These are phyloP conservation scores for Bombyx mandarina DNA, from an alignment of 1,140 invertebrate species.

Conservation along the genomic window DNA sequence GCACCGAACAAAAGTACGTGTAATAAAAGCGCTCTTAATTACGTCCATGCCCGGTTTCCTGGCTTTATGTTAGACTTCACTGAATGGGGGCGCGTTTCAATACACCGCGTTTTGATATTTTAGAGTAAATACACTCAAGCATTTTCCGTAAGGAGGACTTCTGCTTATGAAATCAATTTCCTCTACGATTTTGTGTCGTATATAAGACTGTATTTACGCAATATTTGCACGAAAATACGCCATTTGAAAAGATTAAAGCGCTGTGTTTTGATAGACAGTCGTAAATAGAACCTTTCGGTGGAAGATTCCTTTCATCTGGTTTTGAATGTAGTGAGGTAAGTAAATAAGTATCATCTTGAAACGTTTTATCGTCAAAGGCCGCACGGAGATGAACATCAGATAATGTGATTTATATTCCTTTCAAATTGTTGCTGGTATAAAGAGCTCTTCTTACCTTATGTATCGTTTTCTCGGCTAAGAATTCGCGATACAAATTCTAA, in stretches of 20 bases:
- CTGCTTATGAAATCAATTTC: slow-evolving; percentile 21
- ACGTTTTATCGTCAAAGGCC: slow-evolving; percentile 27
- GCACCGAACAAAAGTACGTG: neutral
- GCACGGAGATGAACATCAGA: slow-evolving; percentile 22
- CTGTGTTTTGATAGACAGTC: slow-evolving; percentile 27
- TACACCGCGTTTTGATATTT: slow-evolving; percentile 9
- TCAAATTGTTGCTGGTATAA: slow-evolving; percentile 8
- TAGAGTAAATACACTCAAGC: slow-evolving; percentile 7
- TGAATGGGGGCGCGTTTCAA: slow-evolving; percentile 9
- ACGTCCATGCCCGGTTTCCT: slow-evolving; percentile 2
- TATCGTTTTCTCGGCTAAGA: too few species aligned
- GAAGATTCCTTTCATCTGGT: slow-evolving; percentile 25
- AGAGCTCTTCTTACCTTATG: too few species aligned
- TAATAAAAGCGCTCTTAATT: slow-evolving; percentile 4
- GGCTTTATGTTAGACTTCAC: slow-evolving; percentile 1
- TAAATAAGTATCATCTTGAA: slow-evolving; percentile 28
- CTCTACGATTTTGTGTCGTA: slow-evolving; percentile 14
- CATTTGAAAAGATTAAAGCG: slow-evolving; percentile 33
- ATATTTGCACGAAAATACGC: slow-evolving; percentile 18
- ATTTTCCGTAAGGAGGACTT: slow-evolving; percentile 9
- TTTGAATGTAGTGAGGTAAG: slow-evolving; percentile 19
- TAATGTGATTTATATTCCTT: slow-evolving; percentile 23
- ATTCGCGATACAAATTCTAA: too few species aligned
- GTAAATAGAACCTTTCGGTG: slow-evolving; percentile 31
- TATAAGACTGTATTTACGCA: slow-evolving; percentile 11